Evolutionary conservation across 2,797 vertebrate genomes (phyloP).

Genomic region (Neostethus bicornis): DNA sequence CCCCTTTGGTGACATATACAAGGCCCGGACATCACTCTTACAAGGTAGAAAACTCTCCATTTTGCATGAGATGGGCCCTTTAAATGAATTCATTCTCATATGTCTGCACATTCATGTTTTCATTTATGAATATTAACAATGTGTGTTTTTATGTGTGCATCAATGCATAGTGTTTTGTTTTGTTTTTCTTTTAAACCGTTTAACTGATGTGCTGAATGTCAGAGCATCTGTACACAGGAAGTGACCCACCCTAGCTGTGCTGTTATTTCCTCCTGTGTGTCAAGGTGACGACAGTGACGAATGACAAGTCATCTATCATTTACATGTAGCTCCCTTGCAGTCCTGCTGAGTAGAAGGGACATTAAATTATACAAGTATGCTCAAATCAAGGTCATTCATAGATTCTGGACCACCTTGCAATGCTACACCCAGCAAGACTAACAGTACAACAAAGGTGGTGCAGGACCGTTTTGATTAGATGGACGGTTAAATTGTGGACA

Average conservation of each 20-base stretch:
- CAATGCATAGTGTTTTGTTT: conserved; percentile 9
- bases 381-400: conserved; percentile 63
- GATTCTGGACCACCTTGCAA: conserved; percentile 21
- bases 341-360: conserved; percentile 39
- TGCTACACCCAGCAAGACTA: conserved; percentile 8
- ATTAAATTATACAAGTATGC: conserved; percentile 55
- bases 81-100: not conserved
- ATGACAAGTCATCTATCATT: conserved; percentile 68
- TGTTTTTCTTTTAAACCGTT: conserved; percentile 40
- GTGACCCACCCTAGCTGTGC: conserved; percentile 39
- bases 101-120: not conserved
- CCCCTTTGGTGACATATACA: too few species aligned
- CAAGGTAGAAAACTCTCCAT: too few species aligned
- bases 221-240: conserved; percentile 60
- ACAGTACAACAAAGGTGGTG: conserved; percentile 5
- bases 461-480: not conserved
- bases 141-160: too few species aligned
- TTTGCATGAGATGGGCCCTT: too few species aligned
- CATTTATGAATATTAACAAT: conserved; percentile 22
- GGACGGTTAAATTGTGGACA: not conserved
- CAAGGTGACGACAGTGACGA: conserved; percentile 66
- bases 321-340: conserved; percentile 53
- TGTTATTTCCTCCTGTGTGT: conserved; percentile 62
- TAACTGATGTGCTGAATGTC: conserved; percentile 36
- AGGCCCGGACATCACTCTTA: too few species aligned